Evolutionary conservation across 2,888 invertebrate genomes (phyloP), one percentile per base, ranked within the genome.

Genomic region (Brachycybe producta): DNA sequence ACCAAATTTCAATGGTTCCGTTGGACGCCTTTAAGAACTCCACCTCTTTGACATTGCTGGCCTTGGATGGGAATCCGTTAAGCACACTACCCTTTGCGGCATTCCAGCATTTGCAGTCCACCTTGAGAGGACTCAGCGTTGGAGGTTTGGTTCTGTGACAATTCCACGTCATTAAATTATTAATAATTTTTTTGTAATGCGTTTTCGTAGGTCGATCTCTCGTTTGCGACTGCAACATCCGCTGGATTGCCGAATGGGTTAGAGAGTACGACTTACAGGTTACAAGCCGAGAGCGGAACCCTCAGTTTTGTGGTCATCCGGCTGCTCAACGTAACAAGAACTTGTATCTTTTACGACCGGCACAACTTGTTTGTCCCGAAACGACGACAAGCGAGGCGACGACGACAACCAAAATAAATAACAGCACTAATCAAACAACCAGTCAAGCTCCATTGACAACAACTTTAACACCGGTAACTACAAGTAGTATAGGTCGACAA

Each of bases 161-260:
- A 17, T 39, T 7, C 7, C 17, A 8, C 26, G 21, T 11, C 41
- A 8, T 41, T 21, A 17, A 23, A 44, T n/a, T 15, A 19, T 46
- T 23, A 42, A 15, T 8, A 21, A 21, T 13, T 40, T 35, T 17
- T 27, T 27, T 15, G 11, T 13, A 11, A 8, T 15, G 15, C 11
- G 15, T 7, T 38, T 38, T 15, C 15, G 7, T 24, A 47, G 59
- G 59, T 5, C 56, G 87, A 54, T 87, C 86, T 64, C 71, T 91
- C 27, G 82, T 82, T 58, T 91, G 91, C 63, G 90, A 91, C 64
- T 91, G 91, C 65, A 78, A 81, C 52, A 67, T 91, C 42, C 75
- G 80, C 7, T 91, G 91, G 91, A 82, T 90, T 52, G 80, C 84
- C 53, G 81, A 88, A 63, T 91, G 90, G 91, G 87, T 90, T 58